These are phyloP conservation scores for Antheraea mylitta DNA, from an alignment of 1,140 invertebrate genomes.

Conservation along the genomic window DNA sequence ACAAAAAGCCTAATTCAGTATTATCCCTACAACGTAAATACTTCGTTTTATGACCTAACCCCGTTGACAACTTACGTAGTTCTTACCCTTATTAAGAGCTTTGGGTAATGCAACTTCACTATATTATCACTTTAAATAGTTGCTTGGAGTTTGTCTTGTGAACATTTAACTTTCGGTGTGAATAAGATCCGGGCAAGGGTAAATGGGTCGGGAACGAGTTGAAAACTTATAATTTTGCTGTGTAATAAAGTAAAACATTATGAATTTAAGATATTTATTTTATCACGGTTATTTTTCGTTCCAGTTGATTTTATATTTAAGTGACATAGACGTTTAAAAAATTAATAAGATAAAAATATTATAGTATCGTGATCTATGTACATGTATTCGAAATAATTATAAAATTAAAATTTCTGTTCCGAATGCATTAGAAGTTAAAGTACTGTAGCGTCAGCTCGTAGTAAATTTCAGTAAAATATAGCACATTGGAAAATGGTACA, in stretches of 20 bases:
- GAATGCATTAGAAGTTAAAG: no score
- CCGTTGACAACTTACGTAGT: slow-evolving; percentile 26
- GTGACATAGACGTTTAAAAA: no score
- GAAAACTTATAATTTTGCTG: background rate
- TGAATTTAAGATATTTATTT: background rate
- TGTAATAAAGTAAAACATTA: background rate
- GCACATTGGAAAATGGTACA: no score
- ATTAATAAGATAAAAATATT: no score
- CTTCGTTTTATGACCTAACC: slow-evolving; percentile 25
- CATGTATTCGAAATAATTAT: no score
- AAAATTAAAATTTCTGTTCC: no score
- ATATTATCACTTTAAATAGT: slow-evolving; percentile 15
- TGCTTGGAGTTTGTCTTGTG: slow-evolving; percentile 5
- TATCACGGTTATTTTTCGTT: no score
- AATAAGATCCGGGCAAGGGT: background rate
- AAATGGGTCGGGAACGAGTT: background rate
- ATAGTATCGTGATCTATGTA: no score
- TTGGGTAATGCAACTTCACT: slow-evolving; percentile 16
- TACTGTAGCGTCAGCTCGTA: no score
- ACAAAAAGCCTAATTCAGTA: background rate
- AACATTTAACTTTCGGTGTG: slow-evolving; percentile 11
- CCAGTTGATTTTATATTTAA: no score
- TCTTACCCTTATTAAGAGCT: slow-evolving; percentile 17
- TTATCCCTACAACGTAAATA: slow-evolving; percentile 12
- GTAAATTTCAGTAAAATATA: no score